Evolutionary conservation across 2,113 vertebrate genomes (phyloP), one percentile per base, ranked within the genome.

Genomic region (Tor tambroides): DNA sequence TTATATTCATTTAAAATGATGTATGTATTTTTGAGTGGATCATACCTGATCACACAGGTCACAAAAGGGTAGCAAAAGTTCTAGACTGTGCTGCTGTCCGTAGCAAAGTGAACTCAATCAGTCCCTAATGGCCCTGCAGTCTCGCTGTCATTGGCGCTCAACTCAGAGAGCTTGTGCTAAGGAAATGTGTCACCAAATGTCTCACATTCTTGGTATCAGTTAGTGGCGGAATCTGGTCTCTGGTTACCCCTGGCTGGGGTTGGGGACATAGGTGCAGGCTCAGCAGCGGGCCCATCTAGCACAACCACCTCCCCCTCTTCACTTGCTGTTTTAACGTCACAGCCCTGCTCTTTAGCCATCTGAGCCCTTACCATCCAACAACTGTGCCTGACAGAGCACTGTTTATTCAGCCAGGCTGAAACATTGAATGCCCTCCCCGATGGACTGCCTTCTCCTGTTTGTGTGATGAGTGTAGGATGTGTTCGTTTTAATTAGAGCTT

Each of bases 161-260:
- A 46, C 38, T 6, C 35, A 46, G 86, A 87, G 81, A 87, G 88
- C 59, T 85, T 75, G 83, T 75, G 69, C 85, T 86, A 46, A 84
- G 80, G 89, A 90, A 83, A 91, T 83, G 84, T 88, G 77, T 78
- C 79, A 84, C 90, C 21, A 80, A 89, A 86, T 89, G 89, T 92
- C 91, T 90, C 76, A 65, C 83, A 90, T 93, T 91, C 83, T 89
- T 82, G 10, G 43, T 54, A 91, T 89, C 79, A 75, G 78, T 75
- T 86, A 89, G 83, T 0, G 75, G 83, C 72, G 83, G 69, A 67
- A 84, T 61, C 32, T 21, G 85, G 87, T 86, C 65, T 91, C 91
- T 65, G 76, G 85, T 93, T 92, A 83, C 90, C 59, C 4, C 12
- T n/a, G 63, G 5, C 49, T 83, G 35, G 72, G 54, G 54, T n/a